These are phyloP conservation scores for Gonatopus flavifemur DNA, from an alignment of 1,140 invertebrate species.

Conservation along the genomic window DNA sequence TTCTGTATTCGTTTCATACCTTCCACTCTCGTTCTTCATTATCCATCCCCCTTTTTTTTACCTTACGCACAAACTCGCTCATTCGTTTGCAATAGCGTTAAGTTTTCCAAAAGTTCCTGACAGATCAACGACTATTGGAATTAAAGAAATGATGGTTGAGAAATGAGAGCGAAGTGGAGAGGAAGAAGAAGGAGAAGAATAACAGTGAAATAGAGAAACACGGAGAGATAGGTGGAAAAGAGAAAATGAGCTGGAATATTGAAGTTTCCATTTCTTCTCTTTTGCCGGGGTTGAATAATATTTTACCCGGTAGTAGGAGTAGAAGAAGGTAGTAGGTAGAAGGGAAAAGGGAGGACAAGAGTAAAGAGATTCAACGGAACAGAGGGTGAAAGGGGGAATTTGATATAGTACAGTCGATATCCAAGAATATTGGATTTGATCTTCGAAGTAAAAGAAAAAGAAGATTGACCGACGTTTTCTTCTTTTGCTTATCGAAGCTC, in stretches of 20 bases:
- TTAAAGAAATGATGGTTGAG: slow-evolving; percentile 45
- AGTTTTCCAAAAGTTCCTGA: slow-evolving; percentile 49
- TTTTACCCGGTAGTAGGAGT: neutral
- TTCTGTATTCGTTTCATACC: slow-evolving; percentile 11
- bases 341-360: slow-evolving; percentile 5
- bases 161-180: slow-evolving; percentile 8
- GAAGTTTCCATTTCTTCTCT: slow-evolving; percentile 14
- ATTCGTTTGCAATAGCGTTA: slow-evolving; percentile 47
- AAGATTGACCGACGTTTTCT: slow-evolving; percentile 22
- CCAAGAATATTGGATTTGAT: slow-evolving; percentile 36
- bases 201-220: slow-evolving; percentile 14
- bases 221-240: slow-evolving; percentile 2
- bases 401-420: slow-evolving; percentile 32
- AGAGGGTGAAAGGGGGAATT: slow-evolving; percentile 14
- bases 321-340: slow-evolving; percentile 1
- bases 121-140: slow-evolving; percentile 54
- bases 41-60: slow-evolving; percentile 12
- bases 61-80: slow-evolving; percentile 22
- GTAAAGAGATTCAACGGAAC: no score
- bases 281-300: neutral
- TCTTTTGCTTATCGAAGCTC: no score
- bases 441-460: no score
- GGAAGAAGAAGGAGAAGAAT: slow-evolving; percentile 7
- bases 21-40: slow-evolving; percentile 5
- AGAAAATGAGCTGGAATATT: slow-evolving; percentile 14